A percentile compares a stretch with the other conserved stretches of the same genome.
Conservation (phyloP, 2,888 invertebrate species). For the Plutella xylostella region DNA sequence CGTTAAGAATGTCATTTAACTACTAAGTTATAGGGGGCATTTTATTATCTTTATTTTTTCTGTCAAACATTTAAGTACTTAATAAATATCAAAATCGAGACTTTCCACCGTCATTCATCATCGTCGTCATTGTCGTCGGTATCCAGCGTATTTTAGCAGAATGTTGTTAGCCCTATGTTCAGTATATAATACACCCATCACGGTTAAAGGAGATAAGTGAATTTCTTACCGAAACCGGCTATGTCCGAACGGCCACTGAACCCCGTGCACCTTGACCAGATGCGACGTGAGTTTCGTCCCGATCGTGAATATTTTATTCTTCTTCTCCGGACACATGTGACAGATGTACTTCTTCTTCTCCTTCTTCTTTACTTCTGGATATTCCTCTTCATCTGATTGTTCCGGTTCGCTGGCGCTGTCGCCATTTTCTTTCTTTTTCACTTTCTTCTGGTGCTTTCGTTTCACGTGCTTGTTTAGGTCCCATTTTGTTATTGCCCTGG, state of each 20-base stretch:
- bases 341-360: slow-evolving; percentile 65
- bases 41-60: too few relatives aligned
- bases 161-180: too few relatives aligned
- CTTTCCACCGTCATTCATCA: too few relatives aligned
- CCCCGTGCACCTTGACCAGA: slow-evolving; percentile 77
- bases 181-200: too few relatives aligned
- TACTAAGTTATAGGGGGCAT: too few relatives aligned
- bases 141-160: too few relatives aligned
- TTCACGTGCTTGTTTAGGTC: slow-evolving; percentile 73
- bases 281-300: slow-evolving; percentile 78
- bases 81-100: too few relatives aligned
- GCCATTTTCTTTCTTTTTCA: slow-evolving; percentile 5
- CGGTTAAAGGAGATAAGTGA: background rate
- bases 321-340: slow-evolving; percentile 76
- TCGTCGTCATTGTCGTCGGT: too few relatives aligned
- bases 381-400: slow-evolving; percentile 30
- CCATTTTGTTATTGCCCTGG: slow-evolving; percentile 69
- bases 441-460: slow-evolving; percentile 37
- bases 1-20: too few relatives aligned
- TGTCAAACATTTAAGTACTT: too few relatives aligned
- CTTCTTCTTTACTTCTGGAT: slow-evolving; percentile 36
- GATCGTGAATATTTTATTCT: slow-evolving; percentile 65
- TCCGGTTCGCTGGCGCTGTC: slow-evolving; percentile 4
- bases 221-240: slow-evolving; percentile 75
- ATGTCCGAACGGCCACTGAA: slow-evolving; percentile 81